Evolutionary conservation across 2,797 vertebrate species (phyloP).

Genomic region (Loris lydekkerianus): DNA sequence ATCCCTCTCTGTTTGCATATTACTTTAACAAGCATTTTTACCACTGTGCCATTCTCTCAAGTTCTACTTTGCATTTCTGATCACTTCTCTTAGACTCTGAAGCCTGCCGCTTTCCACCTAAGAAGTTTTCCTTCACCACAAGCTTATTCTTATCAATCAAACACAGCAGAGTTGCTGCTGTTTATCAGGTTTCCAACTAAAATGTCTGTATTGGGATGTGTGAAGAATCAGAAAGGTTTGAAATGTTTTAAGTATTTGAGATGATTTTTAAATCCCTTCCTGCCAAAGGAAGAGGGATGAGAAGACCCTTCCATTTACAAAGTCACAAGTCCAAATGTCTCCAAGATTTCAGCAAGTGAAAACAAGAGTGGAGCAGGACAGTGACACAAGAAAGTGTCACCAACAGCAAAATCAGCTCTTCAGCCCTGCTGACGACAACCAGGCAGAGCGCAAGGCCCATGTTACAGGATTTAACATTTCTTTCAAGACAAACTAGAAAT

Average conservation of each 20-base stretch:
- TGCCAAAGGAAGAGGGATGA: not conserved
- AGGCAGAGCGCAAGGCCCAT: not conserved
- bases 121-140: not conserved
- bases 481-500: slow-evolving; percentile 16
- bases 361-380: not conserved
- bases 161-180: not conserved
- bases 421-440: not conserved
- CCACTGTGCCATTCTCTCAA: not conserved
- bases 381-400: not conserved
- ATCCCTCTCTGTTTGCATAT: not conserved
- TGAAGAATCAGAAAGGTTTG: not conserved
- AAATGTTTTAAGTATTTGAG: not conserved
- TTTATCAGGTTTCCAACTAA: not conserved
- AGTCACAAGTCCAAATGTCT: not conserved
- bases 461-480: not conserved
- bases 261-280: not conserved
- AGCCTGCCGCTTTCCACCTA: not conserved
- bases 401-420: not conserved
- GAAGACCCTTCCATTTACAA: not conserved
- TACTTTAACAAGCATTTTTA: not conserved
- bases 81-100: not conserved
- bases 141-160: not conserved
- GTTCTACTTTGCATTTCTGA: not conserved
- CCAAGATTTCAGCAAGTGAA: not conserved
- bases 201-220: not conserved